Evolutionary conservation across 2,113 vertebrate species (phyloP).

Genomic region (Scophthalmus maximus): DNA sequence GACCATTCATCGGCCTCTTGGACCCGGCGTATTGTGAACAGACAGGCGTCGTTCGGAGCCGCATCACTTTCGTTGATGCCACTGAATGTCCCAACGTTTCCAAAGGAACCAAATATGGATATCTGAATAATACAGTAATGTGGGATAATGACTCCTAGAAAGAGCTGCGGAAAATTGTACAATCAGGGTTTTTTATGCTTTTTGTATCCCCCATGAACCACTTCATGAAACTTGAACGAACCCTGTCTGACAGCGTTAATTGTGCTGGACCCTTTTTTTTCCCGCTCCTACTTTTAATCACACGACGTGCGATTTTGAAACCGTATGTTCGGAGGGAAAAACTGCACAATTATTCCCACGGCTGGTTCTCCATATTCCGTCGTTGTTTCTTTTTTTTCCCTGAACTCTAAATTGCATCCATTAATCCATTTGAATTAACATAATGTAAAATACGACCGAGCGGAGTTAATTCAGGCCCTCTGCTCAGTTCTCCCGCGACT

Average conservation of each 20-base stretch:
- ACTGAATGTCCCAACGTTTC: background rate
- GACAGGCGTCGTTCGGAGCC: no score
- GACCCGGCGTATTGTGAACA: no score
- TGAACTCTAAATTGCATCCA: constrained; percentile 11
- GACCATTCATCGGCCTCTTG: constrained; percentile 31
- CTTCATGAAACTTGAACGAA: constrained; percentile 17
- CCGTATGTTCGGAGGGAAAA: background rate
- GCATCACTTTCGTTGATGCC: no score
- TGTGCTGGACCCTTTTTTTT: constrained; percentile 9
- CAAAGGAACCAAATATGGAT: background rate
- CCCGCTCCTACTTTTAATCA: background rate
- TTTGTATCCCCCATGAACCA: background rate
- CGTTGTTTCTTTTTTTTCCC: no score
- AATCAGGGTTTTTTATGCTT: background rate
- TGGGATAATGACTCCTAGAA: background rate
- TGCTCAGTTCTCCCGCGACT: background rate
- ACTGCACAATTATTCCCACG: background rate
- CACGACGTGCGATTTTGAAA: background rate
- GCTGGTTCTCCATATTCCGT: background rate
- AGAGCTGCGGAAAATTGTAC: background rate
- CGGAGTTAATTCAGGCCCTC: background rate
- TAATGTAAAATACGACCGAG: background rate
- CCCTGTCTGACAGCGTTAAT: constrained; percentile 9
- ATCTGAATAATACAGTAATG: background rate
- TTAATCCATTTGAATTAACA: constrained; percentile 31